phyloP scores from a whole-genome alignment of 1,140 invertebrate species.

The Grapholita molesta region DNA sequence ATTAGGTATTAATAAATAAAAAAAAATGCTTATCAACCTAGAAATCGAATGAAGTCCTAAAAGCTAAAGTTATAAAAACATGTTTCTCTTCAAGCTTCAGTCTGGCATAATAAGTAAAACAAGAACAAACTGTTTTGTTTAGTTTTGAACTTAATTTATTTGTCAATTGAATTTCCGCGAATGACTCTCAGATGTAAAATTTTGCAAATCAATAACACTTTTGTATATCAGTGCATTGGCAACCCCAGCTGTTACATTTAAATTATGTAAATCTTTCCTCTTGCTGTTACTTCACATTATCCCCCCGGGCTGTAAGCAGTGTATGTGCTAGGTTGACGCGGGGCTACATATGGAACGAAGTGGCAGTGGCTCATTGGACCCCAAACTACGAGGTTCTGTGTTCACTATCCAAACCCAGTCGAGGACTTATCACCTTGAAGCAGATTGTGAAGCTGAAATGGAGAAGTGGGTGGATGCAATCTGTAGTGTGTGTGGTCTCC shows the following conservation, averaged over 20 bases:
- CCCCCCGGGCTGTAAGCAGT: conserved; percentile 9
- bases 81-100: no score
- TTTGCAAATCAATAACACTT: background rate
- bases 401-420: conserved; percentile 94
- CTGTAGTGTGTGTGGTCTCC: conserved; percentile 94
- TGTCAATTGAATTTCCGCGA: background rate
- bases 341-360: conserved; percentile 89
- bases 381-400: conserved; percentile 82
- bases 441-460: conserved; percentile 94
- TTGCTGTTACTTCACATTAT: conserved; percentile 4
- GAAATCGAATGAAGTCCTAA: no score
- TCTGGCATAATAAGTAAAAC: no score
- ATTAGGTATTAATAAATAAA: no score
- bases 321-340: conserved; percentile 85
- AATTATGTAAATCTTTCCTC: conserved; percentile 12
- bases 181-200: background rate
- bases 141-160: no score
- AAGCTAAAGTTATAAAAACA: no score
- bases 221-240: background rate
- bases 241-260: conserved; percentile 6
- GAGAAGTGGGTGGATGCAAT: conserved; percentile 96
- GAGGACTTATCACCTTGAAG: conserved; percentile 94
- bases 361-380: conserved; percentile 85
- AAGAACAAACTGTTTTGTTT: no score
- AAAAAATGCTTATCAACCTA: no score